Conservation (phyloP, 2,797 vertebrate genomes). For the Phataginus tetradactyla region DNA sequence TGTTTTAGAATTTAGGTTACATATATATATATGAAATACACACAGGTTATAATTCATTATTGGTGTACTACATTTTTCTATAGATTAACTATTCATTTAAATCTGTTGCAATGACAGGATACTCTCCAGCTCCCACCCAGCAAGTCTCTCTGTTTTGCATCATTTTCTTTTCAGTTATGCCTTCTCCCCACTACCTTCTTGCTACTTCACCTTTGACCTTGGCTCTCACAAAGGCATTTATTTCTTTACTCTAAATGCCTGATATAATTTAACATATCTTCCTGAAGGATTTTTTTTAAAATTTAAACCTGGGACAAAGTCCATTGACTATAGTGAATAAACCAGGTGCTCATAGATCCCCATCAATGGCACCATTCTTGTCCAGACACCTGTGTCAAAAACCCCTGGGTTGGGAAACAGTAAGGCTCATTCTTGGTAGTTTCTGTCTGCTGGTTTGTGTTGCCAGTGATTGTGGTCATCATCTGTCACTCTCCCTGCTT, state of each 20-base stretch:
- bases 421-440: background rate
- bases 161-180: background rate
- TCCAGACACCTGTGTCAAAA: background rate
- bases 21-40: background rate
- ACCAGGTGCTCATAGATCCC: background rate
- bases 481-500: background rate
- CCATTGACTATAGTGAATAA: background rate
- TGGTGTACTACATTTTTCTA: background rate
- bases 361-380: background rate
- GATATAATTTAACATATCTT: background rate
- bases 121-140: background rate
- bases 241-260: background rate
- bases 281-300: background rate
- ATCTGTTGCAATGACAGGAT: background rate
- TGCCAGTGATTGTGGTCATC: background rate
- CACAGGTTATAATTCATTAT: background rate
- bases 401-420: background rate
- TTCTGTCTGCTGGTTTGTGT: background rate
- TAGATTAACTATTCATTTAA: background rate
- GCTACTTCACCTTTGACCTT: background rate
- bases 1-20: background rate
- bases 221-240: background rate
- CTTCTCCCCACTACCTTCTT: background rate
- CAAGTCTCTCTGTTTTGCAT: background rate
- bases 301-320: background rate